Base-by-base conservation (phyloP, 2,113 vertebrate species). In the Nothobranchius furzeri region DNA sequence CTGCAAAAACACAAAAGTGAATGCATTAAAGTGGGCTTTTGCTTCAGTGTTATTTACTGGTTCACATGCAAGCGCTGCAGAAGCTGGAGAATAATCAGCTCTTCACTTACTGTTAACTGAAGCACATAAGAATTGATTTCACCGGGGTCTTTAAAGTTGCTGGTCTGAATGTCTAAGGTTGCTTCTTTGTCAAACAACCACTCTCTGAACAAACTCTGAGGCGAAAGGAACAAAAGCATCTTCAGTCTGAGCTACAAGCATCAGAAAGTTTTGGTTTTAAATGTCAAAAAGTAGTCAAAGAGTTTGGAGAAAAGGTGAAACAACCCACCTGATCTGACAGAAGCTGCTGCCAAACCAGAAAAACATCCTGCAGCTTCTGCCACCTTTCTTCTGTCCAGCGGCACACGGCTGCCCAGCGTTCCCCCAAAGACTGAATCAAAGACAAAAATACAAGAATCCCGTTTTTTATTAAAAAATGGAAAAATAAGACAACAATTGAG, bases 391-490 rank as follows among this genome's bases (percentile, higher is more conserved):
- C 98, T 0, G 97, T 98, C 98, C 98, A 99, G 12, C 93, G 96
- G 78, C 97, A 99, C 78, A 99, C 97, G 0, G 96, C 96, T 2
- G 96, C 97, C 98, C 98, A 99, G 13, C 97, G 93, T 64, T 98
- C 96, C 0, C 97, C 98, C n/a, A 99, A 90, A 60, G 92, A 93
- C 98, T 96, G 73, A 48, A 72, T 3, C 4, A 4, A 67, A 55
- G 54, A 53, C 7, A n/a, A 14, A 69, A 8, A 54, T 25, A 69
- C 48, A 42, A 24, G 6, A 3, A 35, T 3, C 11, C 9, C 4
- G 49, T 9, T 4, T 42, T 50, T 9, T 20, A 50, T 9, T 3
- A 20, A 50, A 15, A 9, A 20, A 20, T 20, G 30, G 43, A 4
- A 10, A 45, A 45, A 45, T 10, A 45, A 45, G 43, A 45, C 43